Base-by-base conservation (phyloP, 1,140 invertebrate genomes). In the Aphaenogaster rudis region DNA sequence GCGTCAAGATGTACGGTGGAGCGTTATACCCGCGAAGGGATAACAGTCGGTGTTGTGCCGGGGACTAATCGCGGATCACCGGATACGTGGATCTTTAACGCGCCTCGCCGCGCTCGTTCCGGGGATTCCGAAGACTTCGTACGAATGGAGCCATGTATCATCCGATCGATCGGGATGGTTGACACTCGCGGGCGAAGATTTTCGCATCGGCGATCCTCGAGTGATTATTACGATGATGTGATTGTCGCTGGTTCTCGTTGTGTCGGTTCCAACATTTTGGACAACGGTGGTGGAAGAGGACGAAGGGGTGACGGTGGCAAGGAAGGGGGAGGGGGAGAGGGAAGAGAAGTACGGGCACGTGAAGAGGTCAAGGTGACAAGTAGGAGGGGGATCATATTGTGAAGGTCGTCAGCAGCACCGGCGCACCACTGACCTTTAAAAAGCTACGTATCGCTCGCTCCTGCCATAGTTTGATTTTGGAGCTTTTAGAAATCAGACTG, bases 371-470 rank as follows among this genome's bases (percentile, higher is more conserved):
- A 28, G 17, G 28, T 69, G 13, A 69, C 42, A 42, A 17, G 39
- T 7, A 28, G 15, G 45, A 63, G 57, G 59, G 59, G 54, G 11
- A 66, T 61, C 66, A 33, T 71, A 74, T 39, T 54, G 84, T 39
- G 67, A 54, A 84, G 64, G 88, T 79, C 42, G 28, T 52, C 86
- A 88, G 88, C 90, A 91, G 90, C 88, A 91, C 91, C 78, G 82
- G 77, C 88, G 90, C 64, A 77, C 72, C 76, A 63, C 63, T 81
- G 79, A 77, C 80, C 67, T 59, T 78, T 69, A 69, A 69, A 28
- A 69, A 69, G 42, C 42, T 15, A 42, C 45, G 42, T 69, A 5
- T 33, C 11, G 42, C 21, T 42, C 36, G 64, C 4, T 21, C 42
- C 42, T 48, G 66, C 6, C 21, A 48, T 13, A 69, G 42, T 69